Conservation (phyloP, 1,140 invertebrate species). For the Nephotettix cincticeps region DNA sequence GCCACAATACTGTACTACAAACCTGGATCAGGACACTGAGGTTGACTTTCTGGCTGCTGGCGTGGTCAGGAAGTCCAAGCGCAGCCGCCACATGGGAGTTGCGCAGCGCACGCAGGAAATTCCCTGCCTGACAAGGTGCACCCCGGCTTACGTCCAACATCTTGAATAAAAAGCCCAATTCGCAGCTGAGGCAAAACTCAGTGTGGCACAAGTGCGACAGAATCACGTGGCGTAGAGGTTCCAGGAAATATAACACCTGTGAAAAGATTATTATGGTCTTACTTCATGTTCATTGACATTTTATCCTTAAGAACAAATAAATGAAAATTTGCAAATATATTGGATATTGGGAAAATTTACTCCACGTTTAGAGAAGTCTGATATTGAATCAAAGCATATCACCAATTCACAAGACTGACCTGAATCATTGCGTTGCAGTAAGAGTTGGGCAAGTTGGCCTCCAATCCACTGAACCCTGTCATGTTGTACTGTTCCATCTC, state of each 20-base stretch:
- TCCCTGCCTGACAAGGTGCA: conserved; percentile 77
- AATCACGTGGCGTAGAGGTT: conserved; percentile 63
- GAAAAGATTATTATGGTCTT: too few species aligned
- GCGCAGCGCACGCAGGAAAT: conserved; percentile 82
- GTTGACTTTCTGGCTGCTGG: conserved; percentile 72
- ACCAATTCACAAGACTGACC: conserved; percentile 53
- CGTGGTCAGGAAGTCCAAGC: conserved; percentile 76
- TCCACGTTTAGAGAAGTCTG: too few species aligned
- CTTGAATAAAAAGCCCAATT: conserved; percentile 91
- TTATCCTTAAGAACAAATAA: too few species aligned
- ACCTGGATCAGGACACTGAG: conserved; percentile 83
- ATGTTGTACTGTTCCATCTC: conserved; percentile 89
- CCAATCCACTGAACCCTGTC: conserved; percentile 85
- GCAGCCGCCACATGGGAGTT: conserved; percentile 92
- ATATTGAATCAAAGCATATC: too few species aligned
- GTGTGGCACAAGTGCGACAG: conserved; percentile 82
- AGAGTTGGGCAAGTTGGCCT: conserved; percentile 89
- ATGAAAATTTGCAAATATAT: too few species aligned
- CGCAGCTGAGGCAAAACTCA: conserved; percentile 92
- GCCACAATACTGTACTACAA: too few species aligned
- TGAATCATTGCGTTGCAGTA: conserved; percentile 96
- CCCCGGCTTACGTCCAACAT: conserved; percentile 69
- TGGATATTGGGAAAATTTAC: too few species aligned
- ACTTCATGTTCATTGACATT: too few species aligned
- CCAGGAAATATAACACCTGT: conserved; percentile 74